These are phyloP conservation scores for Macrosteles quadrilineatus DNA, from an alignment of 1,140 invertebrate species.

Conservation along the genomic window DNA sequence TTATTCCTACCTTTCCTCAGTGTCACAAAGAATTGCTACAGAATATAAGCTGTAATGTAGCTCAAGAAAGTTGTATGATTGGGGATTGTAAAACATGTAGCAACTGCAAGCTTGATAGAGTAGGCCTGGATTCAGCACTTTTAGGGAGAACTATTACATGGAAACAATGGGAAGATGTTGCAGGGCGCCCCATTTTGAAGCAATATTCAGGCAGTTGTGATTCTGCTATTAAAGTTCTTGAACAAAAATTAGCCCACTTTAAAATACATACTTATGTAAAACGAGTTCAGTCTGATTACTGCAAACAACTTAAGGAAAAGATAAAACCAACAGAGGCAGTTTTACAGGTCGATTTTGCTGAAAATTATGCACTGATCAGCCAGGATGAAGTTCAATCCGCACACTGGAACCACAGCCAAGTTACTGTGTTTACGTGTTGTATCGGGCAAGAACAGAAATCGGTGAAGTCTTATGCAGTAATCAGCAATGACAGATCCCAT, in stretches of 20 bases:
- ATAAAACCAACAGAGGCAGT: background rate
- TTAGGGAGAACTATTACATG: background rate
- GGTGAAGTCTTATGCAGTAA: background rate
- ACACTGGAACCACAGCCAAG: background rate
- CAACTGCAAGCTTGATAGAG: background rate
- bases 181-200: background rate
- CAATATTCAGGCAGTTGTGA: background rate
- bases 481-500: background rate
- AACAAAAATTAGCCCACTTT: background rate
- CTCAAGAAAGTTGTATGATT: background rate
- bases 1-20: background rate
- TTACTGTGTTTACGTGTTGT: background rate
- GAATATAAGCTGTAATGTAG: background rate
- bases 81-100: background rate
- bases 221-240: background rate
- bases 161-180: conserved; percentile 3
- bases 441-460: background rate
- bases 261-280: background rate
- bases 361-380: background rate
- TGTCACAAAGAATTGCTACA: background rate
- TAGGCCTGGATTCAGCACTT: background rate
- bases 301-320: background rate
- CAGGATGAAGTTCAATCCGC: conserved; percentile 11
- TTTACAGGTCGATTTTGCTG: background rate
- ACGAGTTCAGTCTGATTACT: background rate